Evolutionary conservation across 2,113 vertebrate genomes (phyloP), one percentile per base, ranked within the genome.

Genomic region (Ranitomeya imitator): DNA sequence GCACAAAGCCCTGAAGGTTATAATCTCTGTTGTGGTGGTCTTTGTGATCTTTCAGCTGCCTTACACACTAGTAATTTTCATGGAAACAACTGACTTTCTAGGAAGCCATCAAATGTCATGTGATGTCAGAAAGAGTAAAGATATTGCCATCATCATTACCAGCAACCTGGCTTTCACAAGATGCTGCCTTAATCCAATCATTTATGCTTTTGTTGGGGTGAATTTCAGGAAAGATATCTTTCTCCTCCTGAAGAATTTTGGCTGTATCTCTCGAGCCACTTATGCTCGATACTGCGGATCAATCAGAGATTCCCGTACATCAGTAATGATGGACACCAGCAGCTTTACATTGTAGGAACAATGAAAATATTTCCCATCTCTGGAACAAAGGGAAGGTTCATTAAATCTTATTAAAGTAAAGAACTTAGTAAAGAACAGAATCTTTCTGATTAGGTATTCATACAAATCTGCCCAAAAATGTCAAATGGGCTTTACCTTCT

Each of bases 111-210:
- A 90, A 16, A 88, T 92, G 88, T 93, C 85, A 90, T 99, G 98
- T 0, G 16, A 31, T 0, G 89, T 93, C 37, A 95, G 94, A 91
- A 93, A 90, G 15, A 90, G 67, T 86, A 93, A 94, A 88, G 95
- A 95, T 15, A 76, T 98, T 90, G 90, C 94, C 0, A 94, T 98
- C 92, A 94, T 97, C 88, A 71, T 97, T 71, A 98, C 98, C 0
- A 93, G 96, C 4, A 95, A 94, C 18, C 88, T 99, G 92, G 97
- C 96, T 0, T 97, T 95, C 76, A 91, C 94, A 80, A 97, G 97
- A 91, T 99, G 98, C 88, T 96, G 96, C 92, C 96, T 99, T 89
- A 99, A 99, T 90, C 98, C 98, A 0, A 73, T 99, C 86, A 96
- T 99, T 57, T 99, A 99, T 0, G 96, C 96, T 18, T 95, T 99